phyloP scores from a whole-genome alignment of 1,140 invertebrate genomes.

The Polypedilum pembai region DNA sequence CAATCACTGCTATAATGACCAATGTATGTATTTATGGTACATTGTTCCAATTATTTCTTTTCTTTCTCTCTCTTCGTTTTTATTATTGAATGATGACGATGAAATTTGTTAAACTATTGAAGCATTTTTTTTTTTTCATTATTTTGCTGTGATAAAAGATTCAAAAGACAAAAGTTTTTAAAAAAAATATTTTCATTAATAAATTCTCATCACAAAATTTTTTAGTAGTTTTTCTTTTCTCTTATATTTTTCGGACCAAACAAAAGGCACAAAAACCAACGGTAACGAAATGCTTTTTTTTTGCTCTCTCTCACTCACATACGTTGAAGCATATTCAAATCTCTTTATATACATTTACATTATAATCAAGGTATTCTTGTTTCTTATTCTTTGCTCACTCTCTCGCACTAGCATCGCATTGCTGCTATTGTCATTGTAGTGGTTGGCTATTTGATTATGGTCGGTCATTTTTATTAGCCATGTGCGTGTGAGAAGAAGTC shows the following conservation, averaged over 20 bases:
- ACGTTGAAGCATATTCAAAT: not conserved
- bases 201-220: constrained; percentile 7
- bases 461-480: not conserved
- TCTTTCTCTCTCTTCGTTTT: not conserved
- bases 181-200: constrained; percentile 7
- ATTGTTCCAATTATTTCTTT: too few relatives aligned
- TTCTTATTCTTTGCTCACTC: not conserved
- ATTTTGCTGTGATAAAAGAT: not conserved
- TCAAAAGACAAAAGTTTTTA: not conserved
- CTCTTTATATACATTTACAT: constrained; percentile 1
- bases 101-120: not conserved
- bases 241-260: not conserved
- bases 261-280: constrained; percentile 22
- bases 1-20: too few relatives aligned
- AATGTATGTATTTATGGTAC: too few relatives aligned
- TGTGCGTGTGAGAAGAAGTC: too few relatives aligned
- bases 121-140: not conserved
- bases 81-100: not conserved
- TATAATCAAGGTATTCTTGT: constrained; percentile 23
- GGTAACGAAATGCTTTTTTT: constrained; percentile 20
- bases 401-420: not conserved
- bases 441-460: not conserved
- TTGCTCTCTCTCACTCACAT: not conserved
- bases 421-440: too few relatives aligned
- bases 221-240: constrained; percentile 1